These are phyloP conservation scores for Hepsetus odoe DNA, from an alignment of 2,113 vertebrate species.

Conservation along the genomic window DNA sequence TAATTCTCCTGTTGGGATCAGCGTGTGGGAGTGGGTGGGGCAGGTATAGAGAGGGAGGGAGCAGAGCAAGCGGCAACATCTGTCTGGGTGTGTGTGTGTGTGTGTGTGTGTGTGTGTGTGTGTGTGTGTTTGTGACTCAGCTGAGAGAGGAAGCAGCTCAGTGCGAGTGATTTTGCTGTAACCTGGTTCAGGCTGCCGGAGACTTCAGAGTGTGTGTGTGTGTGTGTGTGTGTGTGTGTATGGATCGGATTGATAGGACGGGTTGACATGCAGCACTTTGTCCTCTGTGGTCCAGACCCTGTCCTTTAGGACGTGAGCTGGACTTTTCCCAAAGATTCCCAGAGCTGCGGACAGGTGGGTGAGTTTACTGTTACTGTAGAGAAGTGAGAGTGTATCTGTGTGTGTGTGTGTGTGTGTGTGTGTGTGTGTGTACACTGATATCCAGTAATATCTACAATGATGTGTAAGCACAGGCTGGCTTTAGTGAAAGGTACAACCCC, in stretches of 20 bases:
- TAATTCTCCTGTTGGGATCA: slow-evolving; percentile 13
- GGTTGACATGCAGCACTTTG: background rate
- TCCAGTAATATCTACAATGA: too few relatives aligned
- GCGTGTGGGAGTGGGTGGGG: slow-evolving; percentile 24
- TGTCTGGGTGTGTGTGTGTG: slow-evolving; percentile 46
- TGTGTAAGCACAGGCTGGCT: too few relatives aligned
- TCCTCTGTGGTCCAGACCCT: background rate
- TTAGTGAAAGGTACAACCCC: too few relatives aligned
- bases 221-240: background rate
- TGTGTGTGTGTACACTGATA: too few relatives aligned
- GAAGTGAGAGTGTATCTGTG: background rate
- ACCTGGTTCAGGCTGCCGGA: background rate
- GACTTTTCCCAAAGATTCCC: background rate
- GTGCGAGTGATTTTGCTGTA: background rate
- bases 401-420: background rate
- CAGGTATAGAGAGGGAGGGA: slow-evolving; percentile 2
- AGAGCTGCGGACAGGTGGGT: slow-evolving; percentile 19
- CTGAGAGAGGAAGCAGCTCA: background rate
- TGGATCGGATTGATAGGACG: background rate
- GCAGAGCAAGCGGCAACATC: slow-evolving; percentile 39
- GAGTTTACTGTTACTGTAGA: background rate
- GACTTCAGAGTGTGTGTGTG: background rate
- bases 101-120: slow-evolving; percentile 30
- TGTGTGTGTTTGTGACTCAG: slow-evolving; percentile 20
- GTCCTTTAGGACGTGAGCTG: background rate